Base-by-base conservation (phyloP, 2,113 vertebrate genomes). In the Pelobates fuscus region DNA sequence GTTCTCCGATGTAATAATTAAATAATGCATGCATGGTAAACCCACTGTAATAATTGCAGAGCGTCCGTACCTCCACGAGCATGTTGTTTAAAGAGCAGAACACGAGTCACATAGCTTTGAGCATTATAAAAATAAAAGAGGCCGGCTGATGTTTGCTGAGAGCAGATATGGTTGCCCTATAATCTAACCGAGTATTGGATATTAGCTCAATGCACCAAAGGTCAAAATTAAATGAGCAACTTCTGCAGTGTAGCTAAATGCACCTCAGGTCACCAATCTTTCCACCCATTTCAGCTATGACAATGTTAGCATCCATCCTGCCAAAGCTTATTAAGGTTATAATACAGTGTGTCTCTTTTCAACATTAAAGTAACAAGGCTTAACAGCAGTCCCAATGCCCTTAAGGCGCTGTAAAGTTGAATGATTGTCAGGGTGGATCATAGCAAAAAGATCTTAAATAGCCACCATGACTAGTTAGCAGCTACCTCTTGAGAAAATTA, bases 241-340 rank as follows among this genome's bases (percentile, higher is more conserved):
- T 54, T 63, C 21, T n/a, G 62, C 23, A 54, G 20, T 14, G 44
- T 25, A 64, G 44, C 32, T 26, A 32, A 41, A 72, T 25, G 44
- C 29, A 49, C 52, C 21, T 41, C 32, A 21, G 20, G 32, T 65
- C 63, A 64, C 61, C 27, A 21, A 37, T 52, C 29, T 26, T 25
- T 73, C 60, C 46, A 27, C 44, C 43, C 70, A 41, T 41, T 73
- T 37, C 20, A 65, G 60, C 29, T 37, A 64, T 57, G 57, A 61
- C 69, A 71, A 61, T 73, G 24, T 73, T 55, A 64, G 23, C 26
- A 64, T 73, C 44, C 55, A 73, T 65, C 30, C 26, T 41, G 61
- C 43, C 60, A 65, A 55, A 64, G 60, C 71, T 73, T 73, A 73
- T 65, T 73, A 65, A 73, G 61, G 60, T 55, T 54, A 29, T 73